Evolutionary conservation across 1,140 invertebrate genomes (phyloP).

Genomic region (Lepidostoma basale): DNA sequence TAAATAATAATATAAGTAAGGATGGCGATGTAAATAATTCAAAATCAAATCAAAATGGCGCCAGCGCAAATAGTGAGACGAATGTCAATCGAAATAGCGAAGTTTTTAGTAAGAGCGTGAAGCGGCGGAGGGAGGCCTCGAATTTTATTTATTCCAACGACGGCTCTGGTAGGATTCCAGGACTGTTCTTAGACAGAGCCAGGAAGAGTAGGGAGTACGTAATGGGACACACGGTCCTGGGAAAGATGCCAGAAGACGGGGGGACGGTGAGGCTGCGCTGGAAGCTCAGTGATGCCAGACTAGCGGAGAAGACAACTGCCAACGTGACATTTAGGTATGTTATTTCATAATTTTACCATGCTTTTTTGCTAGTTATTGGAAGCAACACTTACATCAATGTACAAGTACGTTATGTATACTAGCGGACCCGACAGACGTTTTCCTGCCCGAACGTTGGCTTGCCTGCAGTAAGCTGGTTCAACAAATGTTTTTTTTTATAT

Average conservation of each 20-base stretch:
- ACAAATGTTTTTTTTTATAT: too few species aligned
- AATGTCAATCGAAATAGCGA: constrained; percentile 23
- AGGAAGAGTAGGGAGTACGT: constrained; percentile 5
- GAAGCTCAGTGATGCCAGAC: constrained; percentile 31
- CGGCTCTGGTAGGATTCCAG: constrained; percentile 18
- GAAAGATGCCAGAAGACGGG: not conserved
- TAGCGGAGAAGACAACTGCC: constrained; percentile 25
- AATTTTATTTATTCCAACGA: constrained; percentile 31
- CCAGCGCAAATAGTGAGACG: not conserved
- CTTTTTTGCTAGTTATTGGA: too few species aligned
- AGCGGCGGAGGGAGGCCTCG: constrained; percentile 16
- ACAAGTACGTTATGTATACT: too few species aligned
- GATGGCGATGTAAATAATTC: too few species aligned
- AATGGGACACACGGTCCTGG: constrained; percentile 26
- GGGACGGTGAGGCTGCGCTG: constrained; percentile 17
- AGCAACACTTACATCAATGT: too few species aligned
- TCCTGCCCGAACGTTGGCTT: too few species aligned
- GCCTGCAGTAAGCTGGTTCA: too few species aligned
- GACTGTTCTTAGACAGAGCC: constrained; percentile 30
- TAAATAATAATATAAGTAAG: constrained; percentile 20
- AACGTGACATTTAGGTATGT: constrained; percentile 43
- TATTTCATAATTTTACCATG: too few species aligned
- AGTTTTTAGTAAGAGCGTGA: not conserved
- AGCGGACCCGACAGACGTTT: too few species aligned
- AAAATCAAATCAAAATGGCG: constrained; percentile 28